Evolutionary conservation across 1,140 invertebrate genomes (phyloP).

Genomic region (Drosophila prosaltans): DNA sequence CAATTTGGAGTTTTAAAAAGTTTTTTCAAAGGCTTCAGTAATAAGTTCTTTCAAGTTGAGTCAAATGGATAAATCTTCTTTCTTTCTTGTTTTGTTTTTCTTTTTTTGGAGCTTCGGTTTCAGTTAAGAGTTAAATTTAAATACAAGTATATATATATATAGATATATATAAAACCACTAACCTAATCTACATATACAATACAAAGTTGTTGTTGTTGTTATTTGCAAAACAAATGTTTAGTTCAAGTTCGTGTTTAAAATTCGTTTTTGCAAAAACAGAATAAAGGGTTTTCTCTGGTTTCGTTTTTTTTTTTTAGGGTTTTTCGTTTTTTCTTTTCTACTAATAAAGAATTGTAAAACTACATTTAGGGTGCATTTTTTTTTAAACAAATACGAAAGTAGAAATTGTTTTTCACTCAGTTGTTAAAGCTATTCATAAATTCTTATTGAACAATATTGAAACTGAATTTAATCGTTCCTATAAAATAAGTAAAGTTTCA

Average conservation of each 20-base stretch:
- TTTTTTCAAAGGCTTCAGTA: slow-evolving; percentile 79
- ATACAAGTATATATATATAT: slow-evolving; percentile 30
- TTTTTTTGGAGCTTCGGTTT: slow-evolving; percentile 56
- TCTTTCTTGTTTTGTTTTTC: not conserved
- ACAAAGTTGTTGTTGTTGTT: not conserved
- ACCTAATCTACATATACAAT: slow-evolving; percentile 35
- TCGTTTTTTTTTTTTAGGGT: slow-evolving; percentile 42
- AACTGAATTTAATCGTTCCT: slow-evolving; percentile 37
- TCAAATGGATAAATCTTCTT: slow-evolving; percentile 73
- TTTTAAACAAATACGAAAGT: slow-evolving; percentile 76
- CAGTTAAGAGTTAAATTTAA: slow-evolving; percentile 47
- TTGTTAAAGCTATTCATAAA: slow-evolving; percentile 81
- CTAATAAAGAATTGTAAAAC: slow-evolving; percentile 58
- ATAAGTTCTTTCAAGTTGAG: slow-evolving; percentile 82
- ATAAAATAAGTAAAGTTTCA: slow-evolving; percentile 47
- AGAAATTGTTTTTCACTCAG: slow-evolving; percentile 76
- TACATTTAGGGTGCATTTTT: slow-evolving; percentile 66
- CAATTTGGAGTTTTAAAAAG: slow-evolving; percentile 76
- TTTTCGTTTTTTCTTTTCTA: slow-evolving; percentile 43
- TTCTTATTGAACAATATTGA: slow-evolving; percentile 71
- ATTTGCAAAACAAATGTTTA: slow-evolving; percentile 34
- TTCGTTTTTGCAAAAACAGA: slow-evolving; percentile 68
- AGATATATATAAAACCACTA: slow-evolving; percentile 32
- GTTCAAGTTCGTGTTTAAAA: slow-evolving; percentile 48
- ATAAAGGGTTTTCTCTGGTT: slow-evolving; percentile 58